Evolutionary conservation across 2,888 invertebrate genomes (phyloP), one percentile per base, ranked within the genome.

Genomic region (Pristionchus mayeri): DNA sequence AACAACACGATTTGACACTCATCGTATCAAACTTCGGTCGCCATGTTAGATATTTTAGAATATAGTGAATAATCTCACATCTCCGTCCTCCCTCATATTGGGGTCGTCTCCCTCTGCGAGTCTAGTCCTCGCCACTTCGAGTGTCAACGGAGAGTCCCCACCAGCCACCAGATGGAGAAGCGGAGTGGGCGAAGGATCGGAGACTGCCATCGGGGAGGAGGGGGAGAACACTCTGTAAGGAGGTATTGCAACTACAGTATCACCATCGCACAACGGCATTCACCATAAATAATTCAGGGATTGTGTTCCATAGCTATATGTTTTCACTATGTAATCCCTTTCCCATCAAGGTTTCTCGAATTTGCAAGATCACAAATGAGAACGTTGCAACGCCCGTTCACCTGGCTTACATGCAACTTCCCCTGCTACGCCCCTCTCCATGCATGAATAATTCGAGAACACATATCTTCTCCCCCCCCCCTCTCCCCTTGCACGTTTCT

Each of bases 21-120:
- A n/a, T n/a, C n/a, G n/a, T n/a, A n/a, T n/a, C n/a, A n/a, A n/a
- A n/a, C n/a, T n/a, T n/a, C n/a, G n/a, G n/a, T n/a, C n/a, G n/a
- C n/a, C n/a, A n/a, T n/a, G n/a, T n/a, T n/a, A n/a, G n/a, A n/a
- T n/a, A n/a, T n/a, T n/a, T n/a, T n/a, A n/a, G n/a, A n/a, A n/a
- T n/a, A n/a, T n/a, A n/a, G n/a, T n/a, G n/a, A n/a, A n/a, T n/a
- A n/a, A 6, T 27, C 81, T 48, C 0, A 84, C 84, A 34, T 84
- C 84, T n/a, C 48, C 84, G 4, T 34, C 40, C 37, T 84, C 84
- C 16, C 34, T 44, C 52, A 71, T n/a, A 54, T 84, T 54, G 71
- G 84, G 60, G n/a, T 84, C 75, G 52, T 27, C 84, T 3, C 84
- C 84, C 34, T 84, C 71, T 6, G 71, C 48, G 21, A 84, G 52